Conservation (phyloP, 2,888 invertebrate species). For the Brachylomia viminalis region DNA sequence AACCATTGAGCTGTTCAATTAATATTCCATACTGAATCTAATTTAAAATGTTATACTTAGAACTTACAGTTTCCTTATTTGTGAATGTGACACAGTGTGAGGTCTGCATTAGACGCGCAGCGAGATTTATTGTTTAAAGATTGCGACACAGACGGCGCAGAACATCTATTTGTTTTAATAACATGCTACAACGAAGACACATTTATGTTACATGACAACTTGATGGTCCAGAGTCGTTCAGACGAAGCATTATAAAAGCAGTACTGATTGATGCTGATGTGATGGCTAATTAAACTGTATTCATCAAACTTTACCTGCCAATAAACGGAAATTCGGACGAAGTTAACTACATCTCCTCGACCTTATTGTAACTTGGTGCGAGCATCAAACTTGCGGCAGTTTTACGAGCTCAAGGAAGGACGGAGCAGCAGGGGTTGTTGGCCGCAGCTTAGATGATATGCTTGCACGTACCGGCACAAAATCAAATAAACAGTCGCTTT, state of each 20-base stretch:
- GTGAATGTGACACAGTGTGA: slow-evolving; percentile 69
- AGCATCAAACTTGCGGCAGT: slow-evolving; percentile 69
- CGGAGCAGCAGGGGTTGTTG: slow-evolving; percentile 77
- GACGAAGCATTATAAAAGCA: slow-evolving; percentile 37
- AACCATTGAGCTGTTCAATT: slow-evolving; percentile 54
- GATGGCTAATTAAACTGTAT: slow-evolving; percentile 52
- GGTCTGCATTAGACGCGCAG: slow-evolving; percentile 63
- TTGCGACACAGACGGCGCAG: slow-evolving; percentile 76
- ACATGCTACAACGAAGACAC: slow-evolving; percentile 74
- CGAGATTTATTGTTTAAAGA: slow-evolving; percentile 84
- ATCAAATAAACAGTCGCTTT: slow-evolving; percentile 89
- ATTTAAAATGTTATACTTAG: slow-evolving; percentile 66
- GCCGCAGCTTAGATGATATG: slow-evolving; percentile 83
- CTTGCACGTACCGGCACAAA: slow-evolving; percentile 81
- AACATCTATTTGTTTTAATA: slow-evolving; percentile 84
- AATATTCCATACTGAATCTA: slow-evolving; percentile 66
- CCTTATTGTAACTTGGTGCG: slow-evolving; percentile 63
- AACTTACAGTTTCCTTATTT: slow-evolving; percentile 59
- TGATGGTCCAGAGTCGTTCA: slow-evolving; percentile 21
- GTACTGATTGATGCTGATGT: slow-evolving; percentile 43
- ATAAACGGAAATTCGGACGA: slow-evolving; percentile 62
- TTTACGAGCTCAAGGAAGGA: slow-evolving; percentile 76
- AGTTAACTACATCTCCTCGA: slow-evolving; percentile 66
- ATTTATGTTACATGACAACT: slow-evolving; percentile 52
- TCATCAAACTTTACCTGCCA: slow-evolving; percentile 64